Evolutionary conservation across 2,888 invertebrate genomes (phyloP), one percentile per base, ranked within the genome.

Genomic region (Melanargia galathea): DNA sequence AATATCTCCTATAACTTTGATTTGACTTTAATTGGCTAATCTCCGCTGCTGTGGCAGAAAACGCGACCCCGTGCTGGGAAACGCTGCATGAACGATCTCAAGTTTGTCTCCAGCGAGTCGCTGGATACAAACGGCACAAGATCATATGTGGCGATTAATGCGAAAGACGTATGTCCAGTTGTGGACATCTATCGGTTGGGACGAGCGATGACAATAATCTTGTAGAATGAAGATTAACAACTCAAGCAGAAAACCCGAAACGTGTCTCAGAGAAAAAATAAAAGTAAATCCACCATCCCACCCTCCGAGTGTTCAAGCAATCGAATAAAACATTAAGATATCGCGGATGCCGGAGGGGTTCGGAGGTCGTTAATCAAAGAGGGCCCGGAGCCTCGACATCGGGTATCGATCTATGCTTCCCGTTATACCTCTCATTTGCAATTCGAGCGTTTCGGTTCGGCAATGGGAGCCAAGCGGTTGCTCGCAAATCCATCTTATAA

Each of bases 311-410:
- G 64, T 59, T 66, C 61, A 45, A 64, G 66, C 63, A 57, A 66
- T 66, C 66, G 66, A 59, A 64, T 63, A 64, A 64, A 64, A 64
- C 64, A 66, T 66, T 66, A 66, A 66, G 66, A 66, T 66, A 66
- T 66, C 66, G 64, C 64, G 35, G 66, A 61, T 58, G 55, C 58
- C 66, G 52, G 52, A 60, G 63, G n/a, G 60, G 63, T 60, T 64
- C 45, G 65, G 40, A 46, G 57, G 56, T 33, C 65, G 65, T 65
- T 62, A 69, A 69, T 69, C 67, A 67, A 64, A 65, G 63, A 63
- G 65, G 64, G 61, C 58, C 55, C 58, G 51, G 45, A n/a, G 62
- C 43, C 59, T 59, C 26, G 60, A 51, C 60, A 60, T 51, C 61
- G 55, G 54, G 58, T 55, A 64, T 64, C 64, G 66, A 62, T 62